Base-by-base conservation (phyloP, 2,888 invertebrate genomes). In the Lottia gigantea region DNA sequence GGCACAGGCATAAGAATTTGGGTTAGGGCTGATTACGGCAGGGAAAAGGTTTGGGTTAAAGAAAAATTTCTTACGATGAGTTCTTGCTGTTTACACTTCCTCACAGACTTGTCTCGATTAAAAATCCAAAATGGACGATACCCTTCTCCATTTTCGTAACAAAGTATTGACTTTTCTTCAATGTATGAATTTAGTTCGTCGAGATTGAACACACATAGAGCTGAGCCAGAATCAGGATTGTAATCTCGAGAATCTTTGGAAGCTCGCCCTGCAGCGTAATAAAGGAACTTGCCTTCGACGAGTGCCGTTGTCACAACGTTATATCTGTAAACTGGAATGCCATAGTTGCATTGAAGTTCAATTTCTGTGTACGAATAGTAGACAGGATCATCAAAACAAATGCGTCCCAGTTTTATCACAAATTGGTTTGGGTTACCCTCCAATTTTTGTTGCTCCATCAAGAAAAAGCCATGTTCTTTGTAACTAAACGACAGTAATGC, bases 331-430 rank as follows among this genome's bases (percentile, higher is more conserved):
- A 40, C 40, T 6, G 40, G 40, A 45, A 66, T 69, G 23, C 68
- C 70, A 0, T 62, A 63, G 16, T 71, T 63, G 71, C 86, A 86
- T 11, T 65, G 62, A 19, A 89, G 71, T 4, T 83, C 79, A n/a
- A 86, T 75, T 73, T 89, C 89, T 16, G 85, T 80, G 75, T 88
- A 89, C 0, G 88, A 88, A 55, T 80, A 77, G 66, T 84, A 85
- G 8, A 76, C 68, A 2, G 62, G 46, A 67, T 88, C 87, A 19
- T 80, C 71, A 15, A 78, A 76, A 77, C 88, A 88, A n/a, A 88
- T 73, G 26, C 87, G 78, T 6, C 83, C 83, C 23, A 89, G 72
- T 64, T 83, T 78, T 2, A 86, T 85, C 61, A 85, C 83, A 46
- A 71, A 40, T 0, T 11, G 16, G 25, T 70, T 61, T 1, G 2